Conservation (phyloP, 2,797 vertebrate species). For the Podarcis siculus region DNA sequence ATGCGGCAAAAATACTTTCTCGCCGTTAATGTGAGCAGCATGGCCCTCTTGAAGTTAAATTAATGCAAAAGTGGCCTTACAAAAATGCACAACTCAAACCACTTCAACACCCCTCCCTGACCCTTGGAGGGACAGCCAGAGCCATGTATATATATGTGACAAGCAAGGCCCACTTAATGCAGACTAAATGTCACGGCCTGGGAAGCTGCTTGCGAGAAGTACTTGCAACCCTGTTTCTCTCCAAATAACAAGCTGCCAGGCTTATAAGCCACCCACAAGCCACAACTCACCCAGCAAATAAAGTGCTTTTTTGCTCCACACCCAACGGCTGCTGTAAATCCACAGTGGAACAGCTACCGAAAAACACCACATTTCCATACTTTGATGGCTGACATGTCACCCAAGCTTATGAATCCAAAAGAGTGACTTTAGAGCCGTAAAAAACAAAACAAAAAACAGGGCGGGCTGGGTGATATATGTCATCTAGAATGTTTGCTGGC, state of each 20-base stretch:
- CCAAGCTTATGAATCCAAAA: slow-evolving; percentile 25
- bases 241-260: neutral
- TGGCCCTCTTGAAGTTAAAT: neutral
- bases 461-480: slow-evolving; percentile 1
- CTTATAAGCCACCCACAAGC: slow-evolving; percentile 19
- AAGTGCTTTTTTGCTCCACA: neutral
- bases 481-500: neutral
- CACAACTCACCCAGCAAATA: slow-evolving; percentile 28
- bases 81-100: neutral
- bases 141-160: neutral
- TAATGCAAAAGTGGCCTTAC: neutral
- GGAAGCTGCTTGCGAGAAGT: neutral
- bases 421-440: neutral
- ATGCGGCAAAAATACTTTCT: neutral
- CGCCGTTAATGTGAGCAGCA: neutral
- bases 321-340: slow-evolving; percentile 12
- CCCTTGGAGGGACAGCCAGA: neutral
- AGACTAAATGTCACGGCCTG: neutral
- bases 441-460: neutral
- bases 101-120: neutral
- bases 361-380: slow-evolving; percentile 25
- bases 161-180: neutral
- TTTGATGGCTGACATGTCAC: slow-evolving; percentile 11
- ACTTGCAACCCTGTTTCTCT: neutral
- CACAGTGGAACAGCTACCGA: neutral